These are phyloP conservation scores for Eristalinus sepulchralis DNA, from an alignment of 2,888 invertebrate genomes.

Conservation along the genomic window DNA sequence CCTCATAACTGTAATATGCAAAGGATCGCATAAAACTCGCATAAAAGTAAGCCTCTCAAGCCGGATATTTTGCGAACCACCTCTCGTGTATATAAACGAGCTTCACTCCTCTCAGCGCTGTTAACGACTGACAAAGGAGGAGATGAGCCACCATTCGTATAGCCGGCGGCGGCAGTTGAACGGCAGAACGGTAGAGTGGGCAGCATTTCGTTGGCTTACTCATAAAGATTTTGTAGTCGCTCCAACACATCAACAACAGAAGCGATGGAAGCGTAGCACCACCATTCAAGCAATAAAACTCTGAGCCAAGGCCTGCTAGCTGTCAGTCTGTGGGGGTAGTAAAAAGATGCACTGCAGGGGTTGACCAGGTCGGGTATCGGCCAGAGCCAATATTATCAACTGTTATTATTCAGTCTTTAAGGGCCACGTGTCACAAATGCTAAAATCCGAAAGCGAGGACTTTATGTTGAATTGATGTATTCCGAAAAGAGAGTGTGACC, in stretches of 20 bases:
- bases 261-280: not conserved
- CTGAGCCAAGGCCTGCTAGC: not conserved
- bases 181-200: not conserved
- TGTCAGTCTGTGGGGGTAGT: conserved; percentile 10
- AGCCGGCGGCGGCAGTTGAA: not conserved
- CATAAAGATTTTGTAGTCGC: not conserved
- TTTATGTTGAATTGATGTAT: conserved; percentile 3
- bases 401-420: conserved; percentile 40
- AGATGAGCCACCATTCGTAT: not conserved
- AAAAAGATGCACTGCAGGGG: conserved; percentile 24
- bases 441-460: conserved; percentile 10
- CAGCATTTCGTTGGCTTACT: not conserved
- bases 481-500: not conserved
- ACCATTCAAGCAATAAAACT: conserved; percentile 10
- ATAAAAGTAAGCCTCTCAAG: conserved; percentile 12
- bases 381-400: conserved; percentile 29
- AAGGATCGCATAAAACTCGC: conserved; percentile 17
- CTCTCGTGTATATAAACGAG: not conserved
- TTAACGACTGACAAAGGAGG: not conserved
- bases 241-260: not conserved
- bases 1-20: conserved; percentile 1
- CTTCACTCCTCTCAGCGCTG: not conserved
- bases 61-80: not conserved
- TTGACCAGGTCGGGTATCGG: not conserved
- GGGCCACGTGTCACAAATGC: conserved; percentile 29